phyloP scores from a whole-genome alignment of 2,888 invertebrate species.

The Drosophila rubida region DNA sequence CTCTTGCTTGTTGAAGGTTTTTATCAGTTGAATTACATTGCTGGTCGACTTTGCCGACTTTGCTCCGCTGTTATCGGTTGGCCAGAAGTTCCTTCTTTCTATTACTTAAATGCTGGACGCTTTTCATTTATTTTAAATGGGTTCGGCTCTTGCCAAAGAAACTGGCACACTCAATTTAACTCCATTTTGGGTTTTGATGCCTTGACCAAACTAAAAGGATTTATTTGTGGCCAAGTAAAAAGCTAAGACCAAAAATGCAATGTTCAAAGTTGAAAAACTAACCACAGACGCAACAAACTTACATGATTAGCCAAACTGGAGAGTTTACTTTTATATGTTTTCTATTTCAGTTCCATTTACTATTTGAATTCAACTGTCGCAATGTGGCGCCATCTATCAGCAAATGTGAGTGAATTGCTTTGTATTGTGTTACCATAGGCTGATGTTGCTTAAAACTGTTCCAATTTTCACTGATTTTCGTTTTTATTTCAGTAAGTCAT shows the following conservation, averaged over 20 bases:
- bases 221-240: conserved; percentile 43
- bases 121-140: conserved; percentile 17
- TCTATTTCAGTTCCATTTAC: not conserved
- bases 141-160: not conserved
- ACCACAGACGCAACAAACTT: conserved; percentile 17
- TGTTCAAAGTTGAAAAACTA: conserved; percentile 44
- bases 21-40: conserved; percentile 32
- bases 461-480: not conserved
- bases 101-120: conserved; percentile 2
- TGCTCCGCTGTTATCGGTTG: conserved; percentile 6
- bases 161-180: not conserved
- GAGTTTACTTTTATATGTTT: not conserved
- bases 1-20: conserved; percentile 19
- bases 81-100: conserved; percentile 1
- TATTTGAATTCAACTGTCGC: conserved; percentile 33
- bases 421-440: conserved; percentile 37
- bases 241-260: conserved; percentile 59
- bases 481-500: conserved; percentile 10
- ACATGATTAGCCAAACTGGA: not conserved
- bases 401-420: too few species aligned
- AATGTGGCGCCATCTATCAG: conserved; percentile 46
- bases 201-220: conserved; percentile 33
- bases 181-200: not conserved
- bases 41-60: not conserved
- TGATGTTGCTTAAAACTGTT: not conserved